These are phyloP conservation scores for Strix occidentalis DNA, from an alignment of 2,797 vertebrate species.

Conservation along the genomic window DNA sequence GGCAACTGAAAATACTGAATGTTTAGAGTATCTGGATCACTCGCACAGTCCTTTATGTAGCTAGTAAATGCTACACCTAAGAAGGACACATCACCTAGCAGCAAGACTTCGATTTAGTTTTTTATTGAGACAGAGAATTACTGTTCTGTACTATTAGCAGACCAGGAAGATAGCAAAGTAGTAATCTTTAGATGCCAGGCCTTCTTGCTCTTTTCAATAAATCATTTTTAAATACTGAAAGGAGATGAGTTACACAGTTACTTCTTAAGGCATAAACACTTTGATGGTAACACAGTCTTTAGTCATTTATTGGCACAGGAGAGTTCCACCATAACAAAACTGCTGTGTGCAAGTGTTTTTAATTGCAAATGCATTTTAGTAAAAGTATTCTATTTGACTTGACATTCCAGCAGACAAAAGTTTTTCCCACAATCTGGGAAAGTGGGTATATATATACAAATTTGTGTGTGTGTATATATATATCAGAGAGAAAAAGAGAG, in stretches of 20 bases:
- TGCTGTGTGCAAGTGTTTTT: background rate
- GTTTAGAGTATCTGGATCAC: background rate
- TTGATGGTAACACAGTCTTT: background rate
- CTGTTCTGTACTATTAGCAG: background rate
- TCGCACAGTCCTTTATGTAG: background rate
- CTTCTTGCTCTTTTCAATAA: background rate
- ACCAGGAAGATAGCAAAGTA: background rate
- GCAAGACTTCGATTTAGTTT: background rate
- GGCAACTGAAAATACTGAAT: background rate
- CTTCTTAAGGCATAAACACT: background rate
- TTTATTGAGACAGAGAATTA: background rate
- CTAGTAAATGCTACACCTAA: background rate
- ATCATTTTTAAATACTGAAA: background rate
- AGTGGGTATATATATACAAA: background rate
- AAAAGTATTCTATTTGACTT: background rate
- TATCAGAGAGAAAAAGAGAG: background rate
- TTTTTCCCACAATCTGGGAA: background rate
- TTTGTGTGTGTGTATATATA: background rate
- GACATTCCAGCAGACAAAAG: background rate
- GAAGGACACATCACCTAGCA: background rate
- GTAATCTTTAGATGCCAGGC: background rate
- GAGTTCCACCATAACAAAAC: background rate
- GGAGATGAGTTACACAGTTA: background rate
- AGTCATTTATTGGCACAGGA: background rate
- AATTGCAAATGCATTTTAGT: background rate